Base-by-base conservation (phyloP, 92 coral and sea anemone genomes). In the Metridium senile region DNA sequence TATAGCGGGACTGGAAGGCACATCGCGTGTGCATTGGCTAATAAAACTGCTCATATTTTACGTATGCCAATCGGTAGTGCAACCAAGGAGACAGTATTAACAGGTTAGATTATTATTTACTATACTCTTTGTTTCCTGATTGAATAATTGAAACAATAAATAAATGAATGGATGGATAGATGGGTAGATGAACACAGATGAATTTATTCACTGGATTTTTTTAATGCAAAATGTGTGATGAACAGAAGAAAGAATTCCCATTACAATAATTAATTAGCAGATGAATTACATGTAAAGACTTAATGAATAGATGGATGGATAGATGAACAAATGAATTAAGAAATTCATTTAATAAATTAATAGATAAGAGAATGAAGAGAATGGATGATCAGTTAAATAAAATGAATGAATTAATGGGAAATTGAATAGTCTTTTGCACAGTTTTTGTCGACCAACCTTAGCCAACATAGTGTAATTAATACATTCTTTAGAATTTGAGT, bases 1-100 rank as follows among this genome's bases (percentile, higher is more conserved):
- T 94, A 81, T 82, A 81, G 93, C 65, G 86, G 93, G 81, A 78
- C 81, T 71, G 98, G 98, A 51, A 87, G 75, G 59, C 92, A 91
- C 13, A 47, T 91, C 17, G 98, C 93, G 9, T 91, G 98, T 79
- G 97, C 97, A 22, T 66, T 91, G 74, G 87, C 95, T 23, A 89
- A 94, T 81, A 93, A 92, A 72, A 91, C 83, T 74, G 98, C 94
- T 53, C 97, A 91, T 71, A 82, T 94, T 34, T 32, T 91, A 18
- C 78, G 93, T 64, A 25, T 88, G 9, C 98, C 98, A 20, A 18
- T 61, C 19, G 74, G 81, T 30, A 61, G 87, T 27, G 6, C 78
- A 6, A 68, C 33, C 68, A 87, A 87, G 74, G 81, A 87, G 34
- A 78, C 73, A 0, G 92, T 87, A 45, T 79, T 83, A 26, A 83